Evolutionary conservation across 2,113 vertebrate species (phyloP).

Genomic region (Etheostoma spectabile): DNA sequence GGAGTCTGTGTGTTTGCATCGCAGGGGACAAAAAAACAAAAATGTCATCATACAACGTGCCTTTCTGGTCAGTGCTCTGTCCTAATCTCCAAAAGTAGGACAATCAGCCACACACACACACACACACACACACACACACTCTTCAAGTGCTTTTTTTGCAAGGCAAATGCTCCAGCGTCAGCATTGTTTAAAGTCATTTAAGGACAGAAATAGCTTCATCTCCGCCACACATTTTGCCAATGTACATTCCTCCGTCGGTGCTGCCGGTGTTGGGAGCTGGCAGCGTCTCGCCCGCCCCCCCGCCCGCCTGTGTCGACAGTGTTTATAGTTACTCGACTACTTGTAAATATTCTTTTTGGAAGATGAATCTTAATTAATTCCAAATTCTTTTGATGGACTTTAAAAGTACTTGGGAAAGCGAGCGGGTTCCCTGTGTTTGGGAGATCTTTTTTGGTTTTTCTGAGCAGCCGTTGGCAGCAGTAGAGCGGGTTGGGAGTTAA

Average conservation of each 20-base stretch:
- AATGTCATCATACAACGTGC: constrained; percentile 55
- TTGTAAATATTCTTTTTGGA: constrained; percentile 65
- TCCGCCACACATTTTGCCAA: neutral
- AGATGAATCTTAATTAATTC: constrained; percentile 10
- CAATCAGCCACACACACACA: constrained; percentile 44
- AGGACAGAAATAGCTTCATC: neutral
- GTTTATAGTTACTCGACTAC: constrained; percentile 41
- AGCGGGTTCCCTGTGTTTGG: constrained; percentile 52
- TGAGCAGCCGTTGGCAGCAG: constrained; percentile 33
- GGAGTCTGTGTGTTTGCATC: constrained; percentile 24
- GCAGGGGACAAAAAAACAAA: constrained; percentile 32
- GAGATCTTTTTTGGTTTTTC: constrained; percentile 49
- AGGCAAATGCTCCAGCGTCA: constrained; percentile 6
- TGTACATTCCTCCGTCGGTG: neutral
- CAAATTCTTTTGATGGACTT: constrained; percentile 30
- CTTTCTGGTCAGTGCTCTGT: constrained; percentile 54
- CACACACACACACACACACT: constrained; percentile 8
- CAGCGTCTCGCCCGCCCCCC: neutral
- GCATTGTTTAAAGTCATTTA: neutral
- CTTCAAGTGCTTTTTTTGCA: constrained; percentile 14
- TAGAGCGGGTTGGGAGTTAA: constrained; percentile 60
- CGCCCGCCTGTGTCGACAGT: constrained; percentile 39
- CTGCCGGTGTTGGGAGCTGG: constrained; percentile 30
- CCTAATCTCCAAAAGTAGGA: constrained; percentile 35
- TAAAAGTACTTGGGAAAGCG: constrained; percentile 45